phyloP scores from a whole-genome alignment of 2,797 vertebrate species.

The Microhierax caerulescens region DNA sequence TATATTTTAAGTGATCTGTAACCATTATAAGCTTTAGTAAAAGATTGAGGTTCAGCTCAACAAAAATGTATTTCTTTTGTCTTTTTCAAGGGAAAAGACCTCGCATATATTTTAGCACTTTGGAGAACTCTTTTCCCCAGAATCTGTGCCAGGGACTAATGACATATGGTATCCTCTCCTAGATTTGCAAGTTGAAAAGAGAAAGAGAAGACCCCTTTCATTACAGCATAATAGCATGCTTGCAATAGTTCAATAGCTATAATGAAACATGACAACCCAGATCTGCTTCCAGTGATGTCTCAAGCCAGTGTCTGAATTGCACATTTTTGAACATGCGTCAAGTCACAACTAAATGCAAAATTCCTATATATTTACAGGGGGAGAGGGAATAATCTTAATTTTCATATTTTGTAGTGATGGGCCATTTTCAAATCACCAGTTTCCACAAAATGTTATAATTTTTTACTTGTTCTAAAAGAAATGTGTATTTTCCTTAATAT shows the following conservation, averaged over 20 bases:
- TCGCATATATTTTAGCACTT: constrained; percentile 47
- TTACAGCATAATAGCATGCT: constrained; percentile 67
- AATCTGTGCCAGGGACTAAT: constrained; percentile 65
- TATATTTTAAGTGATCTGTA: constrained; percentile 19
- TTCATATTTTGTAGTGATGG: constrained; percentile 20
- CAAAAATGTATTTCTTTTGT: constrained; percentile 30
- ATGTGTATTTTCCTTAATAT: not conserved
- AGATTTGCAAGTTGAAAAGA: constrained; percentile 70
- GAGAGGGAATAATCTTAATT: not conserved
- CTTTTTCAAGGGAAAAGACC: constrained; percentile 31
- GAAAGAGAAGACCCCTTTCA: constrained; percentile 69
- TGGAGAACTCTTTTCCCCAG: constrained; percentile 50
- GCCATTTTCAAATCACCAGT: constrained; percentile 25
- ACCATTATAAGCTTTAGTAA: not conserved
- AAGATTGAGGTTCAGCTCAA: not conserved
- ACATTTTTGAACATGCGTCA: constrained; percentile 62
- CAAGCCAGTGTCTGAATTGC: constrained; percentile 50
- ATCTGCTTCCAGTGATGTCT: constrained; percentile 61
- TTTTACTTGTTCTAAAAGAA: not conserved
- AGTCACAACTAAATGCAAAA: constrained; percentile 59
- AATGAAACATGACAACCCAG: constrained; percentile 71
- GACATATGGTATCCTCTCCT: constrained; percentile 65
- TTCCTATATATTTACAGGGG: constrained; percentile 4
- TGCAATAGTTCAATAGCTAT: constrained; percentile 64
- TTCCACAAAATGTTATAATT: not conserved